These are phyloP conservation scores for Eledone cirrhosa DNA, from an alignment of 2,888 invertebrate genomes.

Conservation along the genomic window DNA sequence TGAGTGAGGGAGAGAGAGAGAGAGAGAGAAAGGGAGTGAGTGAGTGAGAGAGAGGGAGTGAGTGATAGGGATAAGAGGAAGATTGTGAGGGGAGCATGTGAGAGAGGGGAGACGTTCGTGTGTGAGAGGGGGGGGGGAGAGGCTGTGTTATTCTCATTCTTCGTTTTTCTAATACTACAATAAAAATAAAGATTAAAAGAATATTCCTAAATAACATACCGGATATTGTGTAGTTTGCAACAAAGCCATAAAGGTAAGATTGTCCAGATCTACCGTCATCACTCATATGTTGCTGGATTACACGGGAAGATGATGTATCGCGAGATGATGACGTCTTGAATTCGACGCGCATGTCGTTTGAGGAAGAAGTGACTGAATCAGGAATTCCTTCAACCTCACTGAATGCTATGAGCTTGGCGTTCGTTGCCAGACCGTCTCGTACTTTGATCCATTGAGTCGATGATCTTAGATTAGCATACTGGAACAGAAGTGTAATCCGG, in stretches of 20 bases:
- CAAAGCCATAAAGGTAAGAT: slow-evolving; percentile 53
- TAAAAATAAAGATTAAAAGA: too few relatives aligned
- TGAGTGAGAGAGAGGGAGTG: too few relatives aligned
- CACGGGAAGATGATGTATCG: neutral
- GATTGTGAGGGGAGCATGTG: too few relatives aligned
- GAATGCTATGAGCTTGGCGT: slow-evolving; percentile 50
- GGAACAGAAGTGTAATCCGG: slow-evolving; percentile 51
- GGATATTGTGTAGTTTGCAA: slow-evolving; percentile 44
- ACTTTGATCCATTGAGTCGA: slow-evolving; percentile 59
- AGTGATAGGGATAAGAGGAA: too few relatives aligned
- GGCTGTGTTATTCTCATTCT: too few relatives aligned
- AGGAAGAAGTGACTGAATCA: slow-evolving; percentile 46
- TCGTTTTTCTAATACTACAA: too few relatives aligned
- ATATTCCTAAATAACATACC: slow-evolving; percentile 35
- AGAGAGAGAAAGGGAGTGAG: too few relatives aligned
- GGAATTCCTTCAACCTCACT: slow-evolving; percentile 42
- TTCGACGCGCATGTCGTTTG: slow-evolving; percentile 55
- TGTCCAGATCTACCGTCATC: slow-evolving; percentile 32
- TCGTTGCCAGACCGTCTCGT: slow-evolving; percentile 50
- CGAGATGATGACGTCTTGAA: slow-evolving; percentile 45
- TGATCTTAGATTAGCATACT: slow-evolving; percentile 50
- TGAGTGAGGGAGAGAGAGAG: too few relatives aligned
- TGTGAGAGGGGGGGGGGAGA: too few relatives aligned
- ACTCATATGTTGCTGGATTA: slow-evolving; percentile 29
- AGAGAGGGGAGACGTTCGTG: too few relatives aligned